Base-by-base conservation (phyloP, 2,888 invertebrate genomes). In the Papilio demoleus region DNA sequence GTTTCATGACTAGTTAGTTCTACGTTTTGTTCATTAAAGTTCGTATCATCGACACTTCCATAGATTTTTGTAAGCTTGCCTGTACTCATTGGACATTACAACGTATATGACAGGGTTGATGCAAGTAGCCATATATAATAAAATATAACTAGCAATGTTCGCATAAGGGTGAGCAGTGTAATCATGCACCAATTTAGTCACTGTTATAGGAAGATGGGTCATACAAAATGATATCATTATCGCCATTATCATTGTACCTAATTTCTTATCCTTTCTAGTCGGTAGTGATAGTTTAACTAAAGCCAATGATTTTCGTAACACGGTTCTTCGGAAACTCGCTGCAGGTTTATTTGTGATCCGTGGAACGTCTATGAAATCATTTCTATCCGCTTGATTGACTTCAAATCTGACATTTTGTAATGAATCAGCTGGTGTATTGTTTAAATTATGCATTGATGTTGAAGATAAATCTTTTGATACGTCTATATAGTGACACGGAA, bases 81-180 rank as follows among this genome's bases (percentile, higher is more conserved):
- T 92, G 82, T 98, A 98, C 79, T 97, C 98, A 81, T 96, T 96
- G 79, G 97, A 98, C 97, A 98, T 97, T 64, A 97, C 97, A 64
- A 97, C 98, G 83, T 98, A 98, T 78, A 98, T 97, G 31, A 97
- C 95, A 0, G 98, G 98, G 85, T 98, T 98, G 70, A 97, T 95
- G 86, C 97, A 98, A 14, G 97, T 95, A 2, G 97, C 96, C 75
- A 97, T 88, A 83, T 97, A 98, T 73, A 98, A 93, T 75, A 97
- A 93, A 11, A 98, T 93, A 81, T 97, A 98, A 36, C 97, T 96
- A 71, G 96, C 88, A n/a, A 97, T 95, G 81, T 97, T 97, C 56
- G 96, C 90, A 47, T 94, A 94, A 77, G 94, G 93, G 76, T 94
- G 90, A 22, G 95, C 93, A 14, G 94, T 93, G 24, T 93, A 90